Base-by-base conservation (phyloP, 2,797 vertebrate species). In the Synanceia verrucosa region DNA sequence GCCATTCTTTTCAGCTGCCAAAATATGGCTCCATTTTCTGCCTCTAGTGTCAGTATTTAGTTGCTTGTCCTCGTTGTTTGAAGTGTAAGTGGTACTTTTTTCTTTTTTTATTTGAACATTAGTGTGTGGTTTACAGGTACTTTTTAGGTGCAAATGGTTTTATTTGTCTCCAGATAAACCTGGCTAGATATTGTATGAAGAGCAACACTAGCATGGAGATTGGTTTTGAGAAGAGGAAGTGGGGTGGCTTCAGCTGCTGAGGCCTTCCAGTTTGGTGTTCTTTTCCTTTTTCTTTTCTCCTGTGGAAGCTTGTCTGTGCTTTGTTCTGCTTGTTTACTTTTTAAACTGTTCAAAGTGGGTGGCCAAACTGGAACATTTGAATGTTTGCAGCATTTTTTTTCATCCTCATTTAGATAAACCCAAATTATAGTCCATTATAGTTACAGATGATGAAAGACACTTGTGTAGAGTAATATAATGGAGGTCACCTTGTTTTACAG, bases 121-220 rank as follows among this genome's bases (percentile, higher is more conserved):
- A 89, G 88, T 95, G 95, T 97, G 96, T 96, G 94, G 96, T 98
- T 97, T 97, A 96, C 96, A 96, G 96, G 95, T 96, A 96, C 95
- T 70, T 9, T 74, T 84, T 86, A 93, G 93, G 95, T 95, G 91
- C 91, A 89, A 80, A 95, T 95, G 61, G 91, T 97, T 96, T 95
- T 94, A 89, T 94, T 93, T 85, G 70, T 86, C 86, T 70, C 85
- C 89, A 88, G 86, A 92, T 92, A 92, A 90, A 86, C 70, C 87
- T 83, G 85, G 75, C 64, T 86, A 72, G 82, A 92, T 93, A 94
- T 90, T 93, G 92, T 93, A 91, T 84, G 92, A 88, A 88, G 90
- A 94, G 93, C 93, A 94, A 93, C 93, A 95, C 94, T 94, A 87
- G 80, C 72, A 26, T 73, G 51, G 51, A 81, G 86, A 90, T 55